Conservation (phyloP, 2,113 vertebrate species). For the Cochlearius cochlearius region DNA sequence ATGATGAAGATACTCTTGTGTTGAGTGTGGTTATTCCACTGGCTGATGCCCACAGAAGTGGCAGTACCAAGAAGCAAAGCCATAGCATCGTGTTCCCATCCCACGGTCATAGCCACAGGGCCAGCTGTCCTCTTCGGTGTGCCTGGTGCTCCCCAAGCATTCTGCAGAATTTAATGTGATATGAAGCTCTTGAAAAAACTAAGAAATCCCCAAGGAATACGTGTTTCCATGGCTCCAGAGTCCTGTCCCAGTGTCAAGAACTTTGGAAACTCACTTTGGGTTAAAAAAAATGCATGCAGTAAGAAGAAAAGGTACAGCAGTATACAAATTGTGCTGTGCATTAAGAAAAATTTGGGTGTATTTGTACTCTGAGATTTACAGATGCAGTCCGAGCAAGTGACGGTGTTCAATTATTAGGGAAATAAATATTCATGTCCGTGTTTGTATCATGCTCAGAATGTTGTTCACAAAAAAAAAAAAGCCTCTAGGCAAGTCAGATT, state of each 20-base stretch:
- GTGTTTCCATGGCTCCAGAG: not conserved
- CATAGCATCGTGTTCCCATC: accelerated
- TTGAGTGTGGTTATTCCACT: not conserved
- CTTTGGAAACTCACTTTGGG: not conserved
- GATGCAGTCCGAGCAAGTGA: not conserved
- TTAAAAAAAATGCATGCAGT: not conserved
- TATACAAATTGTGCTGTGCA: not conserved
- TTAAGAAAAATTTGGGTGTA: not conserved
- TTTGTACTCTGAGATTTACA: not conserved
- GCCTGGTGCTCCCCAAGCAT: not conserved
- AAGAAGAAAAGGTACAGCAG: not conserved
- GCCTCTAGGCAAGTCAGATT: not conserved
- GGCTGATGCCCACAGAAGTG: not conserved
- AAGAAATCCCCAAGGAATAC: not conserved
- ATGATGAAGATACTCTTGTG: not conserved
- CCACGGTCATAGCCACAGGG: not conserved
- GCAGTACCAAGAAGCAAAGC: not conserved
- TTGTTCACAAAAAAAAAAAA: not conserved
- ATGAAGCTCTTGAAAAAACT: not conserved
- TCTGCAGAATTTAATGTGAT: not conserved
- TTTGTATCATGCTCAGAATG: not conserved
- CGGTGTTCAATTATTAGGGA: not conserved
- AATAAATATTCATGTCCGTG: not conserved
- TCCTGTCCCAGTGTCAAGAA: not conserved
- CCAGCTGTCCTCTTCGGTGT: not conserved